Conservation (phyloP, 2,888 invertebrate genomes). For the Dicyrtoma fusca region DNA sequence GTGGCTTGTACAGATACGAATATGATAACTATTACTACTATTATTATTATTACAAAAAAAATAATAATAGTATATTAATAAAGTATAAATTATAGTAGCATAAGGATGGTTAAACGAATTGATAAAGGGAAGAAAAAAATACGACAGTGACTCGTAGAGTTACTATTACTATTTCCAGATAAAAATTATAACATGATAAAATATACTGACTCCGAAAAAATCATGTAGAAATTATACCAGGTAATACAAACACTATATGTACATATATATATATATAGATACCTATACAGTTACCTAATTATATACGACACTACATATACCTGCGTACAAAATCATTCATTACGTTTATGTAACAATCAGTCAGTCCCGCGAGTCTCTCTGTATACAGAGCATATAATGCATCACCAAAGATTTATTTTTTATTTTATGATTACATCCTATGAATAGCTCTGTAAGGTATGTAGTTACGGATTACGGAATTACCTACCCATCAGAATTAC, state of each 20-base stretch:
- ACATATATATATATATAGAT: neutral
- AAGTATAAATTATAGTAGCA: neutral
- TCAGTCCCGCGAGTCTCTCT: slow-evolving; percentile 21
- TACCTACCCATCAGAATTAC: no score
- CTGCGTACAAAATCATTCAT: slow-evolving; percentile 31
- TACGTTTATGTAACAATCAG: slow-evolving; percentile 34
- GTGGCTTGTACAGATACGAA: no score
- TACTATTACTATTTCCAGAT: neutral
- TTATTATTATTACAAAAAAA: slow-evolving; percentile 6
- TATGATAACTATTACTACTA: no score
- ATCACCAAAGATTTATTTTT: slow-evolving; percentile 11
- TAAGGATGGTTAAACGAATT: no score
- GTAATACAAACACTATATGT: neutral
- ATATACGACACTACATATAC: slow-evolving; percentile 19
- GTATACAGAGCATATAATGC: neutral
- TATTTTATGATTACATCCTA: neutral
- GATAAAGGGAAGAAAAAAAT: no score
- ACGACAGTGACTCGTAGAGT: neutral
- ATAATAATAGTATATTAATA: neutral
- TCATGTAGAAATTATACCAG: neutral
- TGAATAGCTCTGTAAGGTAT: no score
- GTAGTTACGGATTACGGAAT: no score
- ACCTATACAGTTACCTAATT: neutral
- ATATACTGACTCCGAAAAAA: no score
- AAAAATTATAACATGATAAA: no score